Conservation (phyloP, 64 coral and sea anemone species). For the Anthopleura sola region DNA sequence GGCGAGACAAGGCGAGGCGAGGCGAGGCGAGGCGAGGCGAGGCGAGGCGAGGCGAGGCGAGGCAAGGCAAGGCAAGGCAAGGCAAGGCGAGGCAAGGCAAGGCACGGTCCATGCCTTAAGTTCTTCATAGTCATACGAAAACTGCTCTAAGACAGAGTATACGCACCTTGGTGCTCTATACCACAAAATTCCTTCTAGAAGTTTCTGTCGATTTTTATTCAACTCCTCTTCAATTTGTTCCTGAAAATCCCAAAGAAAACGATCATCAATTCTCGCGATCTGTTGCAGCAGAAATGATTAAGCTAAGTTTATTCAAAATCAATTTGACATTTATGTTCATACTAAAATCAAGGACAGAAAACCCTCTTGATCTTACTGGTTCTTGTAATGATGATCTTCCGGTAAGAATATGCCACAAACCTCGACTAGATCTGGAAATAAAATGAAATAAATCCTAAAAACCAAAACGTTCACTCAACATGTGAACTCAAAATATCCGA, state of each 20-base stretch:
- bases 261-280: neutral
- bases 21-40: too few relatives aligned
- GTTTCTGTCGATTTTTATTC: slow-evolving; percentile 35
- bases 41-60: too few relatives aligned
- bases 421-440: slow-evolving; percentile 44
- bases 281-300: neutral
- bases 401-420: slow-evolving; percentile 56
- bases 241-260: slow-evolving; percentile 6
- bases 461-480: neutral
- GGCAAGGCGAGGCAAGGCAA: too few relatives aligned
- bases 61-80: too few relatives aligned
- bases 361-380: slow-evolving; percentile 27
- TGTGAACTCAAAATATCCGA: neutral
- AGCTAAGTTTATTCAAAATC: too few relatives aligned
- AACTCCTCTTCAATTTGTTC: slow-evolving; percentile 58
- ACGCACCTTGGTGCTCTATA: slow-evolving; percentile 53
- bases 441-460: neutral
- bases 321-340: too few relatives aligned
- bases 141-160: neutral
- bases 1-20: too few relatives aligned
- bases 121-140: too few relatives aligned
- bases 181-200: slow-evolving; percentile 41
- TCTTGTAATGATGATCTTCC: slow-evolving; percentile 56
- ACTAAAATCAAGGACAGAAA: neutral
- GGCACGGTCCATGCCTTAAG: too few relatives aligned